Conservation (phyloP, 2,888 invertebrate species). For the Drosophila fulvimacula region DNA sequence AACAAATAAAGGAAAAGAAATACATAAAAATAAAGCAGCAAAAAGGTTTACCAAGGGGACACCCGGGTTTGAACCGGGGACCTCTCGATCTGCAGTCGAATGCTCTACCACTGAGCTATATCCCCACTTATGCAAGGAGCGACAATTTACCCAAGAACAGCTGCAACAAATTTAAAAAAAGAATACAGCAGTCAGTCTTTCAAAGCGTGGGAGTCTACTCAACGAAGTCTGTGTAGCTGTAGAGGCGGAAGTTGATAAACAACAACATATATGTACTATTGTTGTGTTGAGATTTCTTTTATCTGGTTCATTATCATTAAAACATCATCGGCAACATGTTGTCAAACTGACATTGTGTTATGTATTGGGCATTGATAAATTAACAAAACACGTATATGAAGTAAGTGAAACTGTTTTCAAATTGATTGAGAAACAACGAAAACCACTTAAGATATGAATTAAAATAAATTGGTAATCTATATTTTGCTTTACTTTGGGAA, state of each 20-base stretch:
- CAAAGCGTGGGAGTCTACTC: conserved; percentile 28
- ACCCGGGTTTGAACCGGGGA: conserved; percentile 80
- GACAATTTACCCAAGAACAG: conserved; percentile 51
- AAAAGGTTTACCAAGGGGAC: conserved; percentile 63
- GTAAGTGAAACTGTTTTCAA: conserved; percentile 11
- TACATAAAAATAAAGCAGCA: too few species aligned
- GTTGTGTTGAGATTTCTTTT: conserved; percentile 36
- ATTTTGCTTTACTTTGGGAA: background rate
- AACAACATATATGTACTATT: background rate
- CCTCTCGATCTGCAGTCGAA: conserved; percentile 81
- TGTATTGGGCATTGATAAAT: conserved; percentile 26
- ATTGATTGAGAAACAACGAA: conserved; percentile 9
- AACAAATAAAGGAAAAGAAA: background rate
- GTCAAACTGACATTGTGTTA: conserved; percentile 40
- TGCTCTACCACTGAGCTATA: conserved; percentile 81
- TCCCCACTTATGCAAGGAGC: conserved; percentile 58
- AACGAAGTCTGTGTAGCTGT: conserved; percentile 4
- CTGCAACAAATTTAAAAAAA: background rate
- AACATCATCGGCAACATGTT: conserved; percentile 40
- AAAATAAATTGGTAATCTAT: conserved; percentile 12
- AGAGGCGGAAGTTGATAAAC: conserved; percentile 65
- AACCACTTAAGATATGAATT: conserved; percentile 19
- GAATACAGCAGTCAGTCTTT: background rate
- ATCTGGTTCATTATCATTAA: conserved; percentile 53
- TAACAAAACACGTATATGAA: conserved; percentile 13